Evolutionary conservation across 2,797 vertebrate species (phyloP), one percentile per base, ranked within the genome.

Genomic region (Melanotaenia parkinsoni): DNA sequence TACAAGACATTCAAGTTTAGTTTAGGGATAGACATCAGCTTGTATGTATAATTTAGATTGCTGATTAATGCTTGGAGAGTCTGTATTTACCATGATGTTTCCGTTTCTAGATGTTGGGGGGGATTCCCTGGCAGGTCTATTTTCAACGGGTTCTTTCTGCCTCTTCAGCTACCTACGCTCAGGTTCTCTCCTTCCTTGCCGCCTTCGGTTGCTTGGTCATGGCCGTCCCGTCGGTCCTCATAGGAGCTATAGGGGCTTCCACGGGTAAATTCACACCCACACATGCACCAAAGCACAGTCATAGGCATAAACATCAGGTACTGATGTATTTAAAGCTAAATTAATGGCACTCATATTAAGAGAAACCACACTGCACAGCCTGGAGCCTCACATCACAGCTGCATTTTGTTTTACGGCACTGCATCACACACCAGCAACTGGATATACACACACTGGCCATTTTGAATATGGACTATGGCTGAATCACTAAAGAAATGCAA

Each of bases 81-180:
- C 54, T 83, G 74, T 88, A 86, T 89, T 92, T 79, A 89, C 63
- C 53, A 47, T 89, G 83, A 63, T 83, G 77, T 89, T 78, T 94
- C 82, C 91, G 60, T 92, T 92, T 93, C 69, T 93, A 99, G 98
- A 97, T 96, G 43, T 89, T 99, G 81, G 98, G 98, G 88, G 97
- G 98, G 81, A 97, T 99, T 81, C 98, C 97, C 22, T 99, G 98
- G 98, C 98, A 99, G 92, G 97, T 98, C 0, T 99, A 99, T 95
- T 99, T 99, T 90, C 98, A 99, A 88, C 89, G 98, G 85, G 98
- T 99, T 80, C 96, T 99, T 67, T 99, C 98, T 77, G 97, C 97
- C 65, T 99, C 98, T 83, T 99, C 98, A 83, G 98, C 98, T 88
- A 96, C 95, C 51, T 99, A 99, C 2, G 98, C 98, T 65, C 98